phyloP scores from a whole-genome alignment of 2,888 invertebrate genomes.

The Drosophila nr. perissopoda region DNA sequence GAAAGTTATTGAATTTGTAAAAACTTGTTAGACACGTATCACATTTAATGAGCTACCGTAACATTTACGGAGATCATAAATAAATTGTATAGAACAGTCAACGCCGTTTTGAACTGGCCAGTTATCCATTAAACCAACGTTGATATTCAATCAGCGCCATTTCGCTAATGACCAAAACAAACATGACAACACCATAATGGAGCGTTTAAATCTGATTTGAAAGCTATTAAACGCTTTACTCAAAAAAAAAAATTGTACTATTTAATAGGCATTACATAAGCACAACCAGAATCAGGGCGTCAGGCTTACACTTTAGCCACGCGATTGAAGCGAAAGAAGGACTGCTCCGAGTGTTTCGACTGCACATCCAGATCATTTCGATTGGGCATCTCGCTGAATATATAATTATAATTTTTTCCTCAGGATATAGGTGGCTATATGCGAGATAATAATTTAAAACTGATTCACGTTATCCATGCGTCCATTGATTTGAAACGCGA shows the following conservation, averaged over 20 bases:
- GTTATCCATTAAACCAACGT: conserved; percentile 60
- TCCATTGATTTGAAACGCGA: conserved; percentile 45
- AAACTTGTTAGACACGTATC: conserved; percentile 36
- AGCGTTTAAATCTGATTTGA: conserved; percentile 35
- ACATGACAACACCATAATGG: conserved; percentile 45
- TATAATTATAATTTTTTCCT: conserved; percentile 10
- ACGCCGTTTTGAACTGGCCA: conserved; percentile 41
- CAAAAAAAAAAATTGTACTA: conserved; percentile 30
- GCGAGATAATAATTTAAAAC: conserved; percentile 26
- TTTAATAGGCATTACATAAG: conserved; percentile 45
- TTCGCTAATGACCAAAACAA: conserved; percentile 61
- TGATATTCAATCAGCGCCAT: conserved; percentile 67
- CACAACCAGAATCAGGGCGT: conserved; percentile 21
- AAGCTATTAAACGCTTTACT: conserved; percentile 35
- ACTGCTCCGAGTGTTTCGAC: conserved; percentile 80
- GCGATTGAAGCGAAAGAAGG: conserved; percentile 80
- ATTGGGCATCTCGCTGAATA: conserved; percentile 67
- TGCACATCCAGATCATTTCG: conserved; percentile 70
- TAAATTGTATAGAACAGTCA: conserved; percentile 20
- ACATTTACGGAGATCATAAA: conserved; percentile 25
- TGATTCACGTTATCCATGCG: conserved; percentile 62
- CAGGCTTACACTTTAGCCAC: conserved; percentile 84
- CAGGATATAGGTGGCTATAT: conserved; percentile 38
- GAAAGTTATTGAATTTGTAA: neutral
- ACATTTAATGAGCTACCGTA: conserved; percentile 1